Evolutionary conservation across 2,888 invertebrate genomes (phyloP).

Genomic region (Sarcophaga rosellei): DNA sequence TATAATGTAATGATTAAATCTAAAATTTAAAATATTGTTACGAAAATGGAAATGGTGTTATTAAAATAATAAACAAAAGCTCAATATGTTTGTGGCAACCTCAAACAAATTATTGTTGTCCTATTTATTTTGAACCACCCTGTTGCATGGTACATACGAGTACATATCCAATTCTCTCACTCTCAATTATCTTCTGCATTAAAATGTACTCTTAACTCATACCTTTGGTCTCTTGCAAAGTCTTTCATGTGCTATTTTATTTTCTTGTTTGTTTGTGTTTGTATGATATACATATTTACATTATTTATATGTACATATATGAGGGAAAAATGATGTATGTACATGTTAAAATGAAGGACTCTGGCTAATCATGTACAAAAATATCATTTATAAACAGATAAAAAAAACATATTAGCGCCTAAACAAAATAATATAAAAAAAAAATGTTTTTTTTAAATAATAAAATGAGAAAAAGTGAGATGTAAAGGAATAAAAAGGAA

Average conservation of each 20-base stretch:
- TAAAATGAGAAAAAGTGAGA: too few species aligned
- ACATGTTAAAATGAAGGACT: not conserved
- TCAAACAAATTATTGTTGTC: too few species aligned
- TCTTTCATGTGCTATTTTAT: constrained; percentile 18
- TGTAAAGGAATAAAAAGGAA: too few species aligned
- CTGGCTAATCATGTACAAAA: constrained; percentile 34
- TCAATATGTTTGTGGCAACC: too few species aligned
- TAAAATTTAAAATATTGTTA: too few species aligned
- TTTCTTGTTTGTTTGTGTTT: not conserved
- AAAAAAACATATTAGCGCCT: not conserved
- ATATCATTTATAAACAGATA: too few species aligned
- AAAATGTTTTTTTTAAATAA: too few species aligned
- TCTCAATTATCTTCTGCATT: not conserved
- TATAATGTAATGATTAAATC: too few species aligned
- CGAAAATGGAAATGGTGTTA: too few species aligned
- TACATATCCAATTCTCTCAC: not conserved
- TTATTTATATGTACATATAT: not conserved
- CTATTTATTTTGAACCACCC: not conserved
- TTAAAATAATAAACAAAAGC: too few species aligned
- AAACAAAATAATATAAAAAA: not conserved
- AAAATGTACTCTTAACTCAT: not conserved
- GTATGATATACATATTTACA: not conserved
- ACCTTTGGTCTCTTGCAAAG: not conserved
- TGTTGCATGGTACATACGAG: not conserved
- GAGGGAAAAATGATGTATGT: too few species aligned